phyloP scores from a whole-genome alignment of 2,113 vertebrate species.

The Myanophis thanlyinensis region DNA sequence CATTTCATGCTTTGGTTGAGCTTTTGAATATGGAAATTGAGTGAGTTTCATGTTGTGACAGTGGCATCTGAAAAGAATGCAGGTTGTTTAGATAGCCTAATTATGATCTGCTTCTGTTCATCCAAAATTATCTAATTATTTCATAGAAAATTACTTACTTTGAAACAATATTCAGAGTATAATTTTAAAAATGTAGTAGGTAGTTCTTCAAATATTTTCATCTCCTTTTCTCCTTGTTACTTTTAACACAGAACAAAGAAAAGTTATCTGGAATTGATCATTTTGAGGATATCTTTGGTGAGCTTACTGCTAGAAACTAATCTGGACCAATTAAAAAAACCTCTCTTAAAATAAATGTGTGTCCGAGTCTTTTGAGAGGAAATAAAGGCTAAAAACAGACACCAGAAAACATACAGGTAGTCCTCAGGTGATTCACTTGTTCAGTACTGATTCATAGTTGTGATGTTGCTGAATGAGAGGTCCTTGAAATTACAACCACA shows the following conservation, averaged over 20 bases:
- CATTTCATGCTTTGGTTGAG: constrained; percentile 93
- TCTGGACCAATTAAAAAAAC: neutral
- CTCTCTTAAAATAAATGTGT: neutral
- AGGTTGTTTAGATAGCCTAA: neutral
- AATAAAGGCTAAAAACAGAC: neutral
- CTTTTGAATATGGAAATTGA: constrained; percentile 99
- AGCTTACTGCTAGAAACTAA: neutral
- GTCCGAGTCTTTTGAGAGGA: neutral
- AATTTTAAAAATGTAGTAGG: neutral
- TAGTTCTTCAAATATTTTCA: accelerated
- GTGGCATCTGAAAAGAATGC: neutral
- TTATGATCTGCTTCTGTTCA: neutral
- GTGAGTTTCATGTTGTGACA: constrained; percentile 69
- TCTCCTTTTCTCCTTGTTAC: accelerated
- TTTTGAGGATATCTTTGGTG: neutral
- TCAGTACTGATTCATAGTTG: neutral
- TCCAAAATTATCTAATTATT: neutral
- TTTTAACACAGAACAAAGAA: neutral
- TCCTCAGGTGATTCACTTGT: neutral
- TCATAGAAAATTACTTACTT: accelerated
- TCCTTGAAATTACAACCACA: neutral
- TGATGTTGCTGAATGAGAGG: neutral
- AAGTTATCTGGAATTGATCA: neutral
- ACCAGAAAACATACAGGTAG: neutral
- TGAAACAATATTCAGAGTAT: neutral